Evolutionary conservation across 2,113 vertebrate species (phyloP), one percentile per base, ranked within the genome.

Genomic region (Petaurus breviceps): DNA sequence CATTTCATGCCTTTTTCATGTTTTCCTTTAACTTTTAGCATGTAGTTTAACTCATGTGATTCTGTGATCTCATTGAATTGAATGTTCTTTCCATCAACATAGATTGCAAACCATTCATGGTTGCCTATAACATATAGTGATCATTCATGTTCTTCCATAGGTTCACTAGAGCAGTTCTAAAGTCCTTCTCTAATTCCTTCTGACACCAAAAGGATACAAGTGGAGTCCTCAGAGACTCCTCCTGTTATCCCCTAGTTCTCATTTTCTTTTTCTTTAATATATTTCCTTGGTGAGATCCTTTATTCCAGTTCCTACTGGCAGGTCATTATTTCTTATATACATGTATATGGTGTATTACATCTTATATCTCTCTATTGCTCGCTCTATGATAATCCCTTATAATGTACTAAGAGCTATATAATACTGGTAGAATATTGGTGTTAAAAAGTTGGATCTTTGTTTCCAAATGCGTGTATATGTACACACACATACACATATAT

Each of bases 401-500:
- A 84, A 84, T 43, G 43, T 43, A 84, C 37, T 84, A 16, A 84
- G 1, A 43, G 68, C n/a, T 16, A 84, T 23, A 84, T 5, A 43
- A 43, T 77, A 84, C 16, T 8, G 19, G 68, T 43, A 84, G 19
- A 43, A 43, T 84, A 84, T 43, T 84, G 37, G 19, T 43, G 43
- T 23, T 23, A 43, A 84, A 84, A 43, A 84, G 11, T 43, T 84
- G 19, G n/a, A 19, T 19, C 16, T 84, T 84, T 84, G 19, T 84
- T 84, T 14, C 4, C 19, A 0, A 12, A 8, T 61, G 37, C n/a
- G 31, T n/a, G 10, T 12, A 28, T 31, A 11, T 31, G 10, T 14
- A 12, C 0, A 57, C 0, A 61, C 28, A n/a, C 3, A 22, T 19
- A 37, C 4, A n/a, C 4, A n/a, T 6, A 28, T 28, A 28, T 12